Conservation (phyloP, 2,797 vertebrate genomes). For the Anolis apletophallus region DNA sequence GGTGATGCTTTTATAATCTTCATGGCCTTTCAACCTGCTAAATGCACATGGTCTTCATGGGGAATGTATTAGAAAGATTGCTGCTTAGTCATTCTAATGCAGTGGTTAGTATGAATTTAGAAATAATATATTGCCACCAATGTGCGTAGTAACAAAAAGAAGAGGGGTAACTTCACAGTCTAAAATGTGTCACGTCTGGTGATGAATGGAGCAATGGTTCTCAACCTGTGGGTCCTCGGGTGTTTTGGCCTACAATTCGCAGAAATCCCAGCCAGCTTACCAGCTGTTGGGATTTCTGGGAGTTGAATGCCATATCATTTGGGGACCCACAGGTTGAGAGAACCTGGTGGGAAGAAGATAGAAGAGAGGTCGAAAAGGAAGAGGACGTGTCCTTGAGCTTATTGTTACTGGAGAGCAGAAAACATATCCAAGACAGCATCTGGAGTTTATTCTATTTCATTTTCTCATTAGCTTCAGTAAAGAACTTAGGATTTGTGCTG, state of each 20-base stretch:
- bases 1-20: neutral
- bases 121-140: neutral
- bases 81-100: neutral
- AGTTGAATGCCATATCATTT: no score
- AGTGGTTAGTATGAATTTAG: neutral
- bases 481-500: neutral
- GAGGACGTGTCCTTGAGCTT: neutral
- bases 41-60: neutral
- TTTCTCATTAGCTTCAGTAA: no score
- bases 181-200: neutral
- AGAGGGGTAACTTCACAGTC: neutral
- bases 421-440: no score
- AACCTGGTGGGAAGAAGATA: neutral
- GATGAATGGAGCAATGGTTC: neutral
- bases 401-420: neutral
- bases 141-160: neutral
- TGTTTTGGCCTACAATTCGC: no score
- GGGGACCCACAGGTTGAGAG: no score
- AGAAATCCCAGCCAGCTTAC: no score
- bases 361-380: neutral
- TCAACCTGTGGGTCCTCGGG: no score
- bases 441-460: no score
- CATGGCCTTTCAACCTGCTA: neutral
- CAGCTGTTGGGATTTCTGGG: no score
- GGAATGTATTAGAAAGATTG: neutral